Percentiles rank a stretch among this genome's conserved stretches.
phyloP scores from a whole-genome alignment of 2,888 invertebrate genomes.

The Lepidocyrtoides sp. region DNA sequence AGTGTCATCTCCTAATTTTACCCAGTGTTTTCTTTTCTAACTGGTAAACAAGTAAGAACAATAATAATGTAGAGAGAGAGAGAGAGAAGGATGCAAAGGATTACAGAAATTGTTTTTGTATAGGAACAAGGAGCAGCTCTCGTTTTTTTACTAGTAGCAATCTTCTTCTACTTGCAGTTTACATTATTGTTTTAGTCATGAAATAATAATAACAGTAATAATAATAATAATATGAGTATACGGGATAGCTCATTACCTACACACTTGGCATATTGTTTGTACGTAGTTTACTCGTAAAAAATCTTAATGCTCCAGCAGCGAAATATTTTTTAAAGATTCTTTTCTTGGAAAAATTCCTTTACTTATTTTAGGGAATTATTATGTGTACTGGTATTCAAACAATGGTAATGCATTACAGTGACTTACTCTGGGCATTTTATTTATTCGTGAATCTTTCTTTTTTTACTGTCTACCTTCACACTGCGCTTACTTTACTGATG shows the following conservation, averaged over 20 bases:
- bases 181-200: conserved; percentile 56
- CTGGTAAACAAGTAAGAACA: conserved; percentile 41
- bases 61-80: too few species aligned
- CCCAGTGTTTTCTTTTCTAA: conserved; percentile 42
- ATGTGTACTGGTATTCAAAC: conserved; percentile 7
- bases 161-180: neutral
- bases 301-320: neutral
- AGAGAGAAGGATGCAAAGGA: conserved; percentile 65
- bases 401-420: conserved; percentile 50
- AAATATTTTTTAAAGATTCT: too few species aligned
- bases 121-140: neutral
- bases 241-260: conserved; percentile 37
- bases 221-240: conserved; percentile 28
- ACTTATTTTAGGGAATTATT: conserved; percentile 32
- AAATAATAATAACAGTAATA: conserved; percentile 50
- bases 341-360: conserved; percentile 2
- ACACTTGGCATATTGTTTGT: neutral
- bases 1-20: conserved; percentile 76
- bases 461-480: neutral
- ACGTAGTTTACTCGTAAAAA: neutral
- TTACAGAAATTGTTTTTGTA: conserved; percentile 46
- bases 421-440: conserved; percentile 59
- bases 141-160: neutral
- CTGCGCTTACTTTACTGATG: neutral
- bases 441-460: conserved; percentile 61